Evolutionary conservation across 1,140 invertebrate genomes (phyloP).

Genomic region (Pentalonia nigronervosa): DNA sequence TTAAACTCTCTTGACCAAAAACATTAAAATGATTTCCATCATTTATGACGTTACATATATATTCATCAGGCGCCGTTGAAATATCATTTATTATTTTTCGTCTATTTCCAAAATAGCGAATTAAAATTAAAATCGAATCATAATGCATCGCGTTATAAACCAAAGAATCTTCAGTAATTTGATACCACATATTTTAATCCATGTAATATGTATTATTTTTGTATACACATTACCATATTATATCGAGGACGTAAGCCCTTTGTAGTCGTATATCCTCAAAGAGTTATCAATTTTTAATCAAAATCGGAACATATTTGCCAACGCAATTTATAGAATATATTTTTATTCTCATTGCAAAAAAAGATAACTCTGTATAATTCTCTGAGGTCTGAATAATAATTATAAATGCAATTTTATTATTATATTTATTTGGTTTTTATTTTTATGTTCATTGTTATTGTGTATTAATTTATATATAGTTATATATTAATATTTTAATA

Average conservation of each 20-base stretch:
- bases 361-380: neutral
- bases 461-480: neutral
- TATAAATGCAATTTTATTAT: neutral
- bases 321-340: neutral
- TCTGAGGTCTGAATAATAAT: neutral
- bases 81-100: neutral
- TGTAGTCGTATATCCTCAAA: neutral
- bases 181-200: neutral
- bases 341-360: neutral
- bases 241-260: neutral
- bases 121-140: neutral
- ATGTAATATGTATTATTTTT: neutral
- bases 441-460: neutral
- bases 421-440: neutral
- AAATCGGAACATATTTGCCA: neutral
- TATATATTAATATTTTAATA: no score
- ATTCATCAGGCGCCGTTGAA: neutral
- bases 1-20: neutral
- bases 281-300: neutral
- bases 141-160: neutral
- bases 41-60: neutral
- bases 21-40: neutral
- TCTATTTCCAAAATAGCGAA: neutral
- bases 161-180: neutral
- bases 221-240: neutral